Evolutionary conservation across 1,140 invertebrate genomes (phyloP), one percentile per base, ranked within the genome.

Genomic region (Brachionus koreanus): DNA sequence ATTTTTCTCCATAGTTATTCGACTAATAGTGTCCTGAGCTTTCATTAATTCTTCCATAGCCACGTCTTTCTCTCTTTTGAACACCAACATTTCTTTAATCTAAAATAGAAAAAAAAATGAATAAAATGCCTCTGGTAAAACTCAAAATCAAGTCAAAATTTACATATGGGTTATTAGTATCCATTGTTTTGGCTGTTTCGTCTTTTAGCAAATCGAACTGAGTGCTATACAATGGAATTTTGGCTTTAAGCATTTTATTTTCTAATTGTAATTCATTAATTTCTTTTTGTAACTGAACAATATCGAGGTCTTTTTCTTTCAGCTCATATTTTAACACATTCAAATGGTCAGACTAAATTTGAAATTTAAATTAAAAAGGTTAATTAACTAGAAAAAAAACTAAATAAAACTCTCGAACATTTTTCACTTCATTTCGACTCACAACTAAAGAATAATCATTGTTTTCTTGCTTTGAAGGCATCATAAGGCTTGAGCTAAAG

Each of bases 281-380:
- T 82, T 65, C 79, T 82, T 82, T 82, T 65, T 82, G 79, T 67
- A 82, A 25, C 39, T 82, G 57, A 43, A 46, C 39, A 33, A 82
- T 65, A 82, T 82, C 79, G 13, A 82, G 33, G 19, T 82, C 79
- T 82, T 82, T 82, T 82, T 82, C 79, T 67, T 69, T 43, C 29
- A 82, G 33, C 19, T 82, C 79, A 25, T 57, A 57, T 67, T 82
- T 79, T 42, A 79, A 29, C 69, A 74, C 42, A 46, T 74, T 74
- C 12, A 74, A 74, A 46, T 74, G 25, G 19, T 74, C 69, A 19
- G n/a, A 49, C 42, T 46, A 25, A 46, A 37, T 35, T 35, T 46
- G 9, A 74, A 25, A 29, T 46, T 74, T 25, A 69, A 69, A 69
- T 69, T 33, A 1, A 37, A 65, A 33, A n/a, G 63, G 63, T 65